A percentile compares a stretch with the other conserved stretches of the same genome.
phyloP scores from a whole-genome alignment of 2,797 vertebrate species.

The Sciaenops ocellatus region DNA sequence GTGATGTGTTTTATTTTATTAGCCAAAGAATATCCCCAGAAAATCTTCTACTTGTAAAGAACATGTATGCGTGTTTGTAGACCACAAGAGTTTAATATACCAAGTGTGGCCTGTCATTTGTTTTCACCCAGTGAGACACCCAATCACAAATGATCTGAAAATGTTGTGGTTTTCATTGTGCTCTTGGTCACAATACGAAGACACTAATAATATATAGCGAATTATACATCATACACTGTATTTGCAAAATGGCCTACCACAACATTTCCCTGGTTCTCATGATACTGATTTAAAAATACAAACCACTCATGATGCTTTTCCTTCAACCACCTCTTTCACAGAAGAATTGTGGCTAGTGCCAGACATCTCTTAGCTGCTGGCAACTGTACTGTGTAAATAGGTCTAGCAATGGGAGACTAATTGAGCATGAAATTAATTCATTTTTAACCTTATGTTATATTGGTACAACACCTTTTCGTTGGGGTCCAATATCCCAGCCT shows the following conservation, averaged over 20 bases:
- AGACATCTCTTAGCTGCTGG: constrained; percentile 27
- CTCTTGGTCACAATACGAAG: constrained; percentile 1
- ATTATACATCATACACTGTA: neutral
- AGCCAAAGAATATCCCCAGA: neutral
- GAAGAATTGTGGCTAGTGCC: neutral
- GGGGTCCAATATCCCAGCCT: neutral
- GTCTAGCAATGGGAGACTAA: constrained; percentile 29
- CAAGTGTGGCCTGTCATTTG: neutral
- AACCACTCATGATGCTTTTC: neutral
- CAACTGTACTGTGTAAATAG: neutral
- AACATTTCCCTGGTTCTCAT: constrained; percentile 8
- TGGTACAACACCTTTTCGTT: neutral
- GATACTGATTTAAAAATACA: neutral
- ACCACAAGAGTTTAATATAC: neutral
- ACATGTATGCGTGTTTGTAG: neutral
- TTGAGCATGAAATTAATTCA: constrained; percentile 37
- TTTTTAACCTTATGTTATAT: constrained; percentile 46
- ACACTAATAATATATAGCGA: neutral
- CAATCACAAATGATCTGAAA: neutral
- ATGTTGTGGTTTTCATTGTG: neutral
- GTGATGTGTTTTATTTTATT: neutral
- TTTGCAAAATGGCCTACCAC: neutral
- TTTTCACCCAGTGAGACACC: neutral
- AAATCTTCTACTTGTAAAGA: neutral
- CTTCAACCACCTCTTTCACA: neutral